Base-by-base conservation (phyloP, 2,888 invertebrate species). In the Cerastoderma edule region DNA sequence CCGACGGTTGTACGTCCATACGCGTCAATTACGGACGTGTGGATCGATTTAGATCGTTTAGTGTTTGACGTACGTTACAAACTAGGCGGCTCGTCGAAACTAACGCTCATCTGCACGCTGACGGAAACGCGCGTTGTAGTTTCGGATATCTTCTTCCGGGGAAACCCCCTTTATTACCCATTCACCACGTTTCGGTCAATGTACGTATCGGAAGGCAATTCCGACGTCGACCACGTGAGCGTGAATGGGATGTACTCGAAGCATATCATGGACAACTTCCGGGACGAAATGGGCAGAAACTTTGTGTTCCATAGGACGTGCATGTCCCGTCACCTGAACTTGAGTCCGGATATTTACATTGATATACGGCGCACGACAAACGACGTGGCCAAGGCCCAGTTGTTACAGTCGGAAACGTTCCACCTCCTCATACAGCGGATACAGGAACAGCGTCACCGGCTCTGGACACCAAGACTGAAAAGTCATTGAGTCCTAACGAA, bases 301-400 rank as follows among this genome's bases (percentile, higher is more conserved):
- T 87, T 88, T 68, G 81, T 85, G 8, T 89, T 88, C 76, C 85
- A 85, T 67, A 73, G 88, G 54, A 83, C 83, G 50, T 89, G 88
- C 68, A 86, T 88, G 78, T 89, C 88, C 6, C 80, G 77, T 46
- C 88, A 89, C 72, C 75, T 89, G 33, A 89, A 85, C 53, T 72
- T 87, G 1, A 87, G 87, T 72, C 88, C 88, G 0, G 87, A 89
- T 57, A 87, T 89, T 46, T 82, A 82, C 60, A 72, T 89, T 39
- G 85, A 88, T 63, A 73, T 82, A 22, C 56, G 82, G n/a, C 57
- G 67, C 6, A 82, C 82, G 0, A 33, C 32, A 27, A 75, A 70
- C 48, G 73, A 69, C 33, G 68, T 75, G 3, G 56, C 63, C 2
- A 57, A 65, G 22, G 30, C 67, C 13, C 35, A 66, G 10, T 28